phyloP scores from a whole-genome alignment of 2,888 invertebrate species.

The Prosapia bicincta region DNA sequence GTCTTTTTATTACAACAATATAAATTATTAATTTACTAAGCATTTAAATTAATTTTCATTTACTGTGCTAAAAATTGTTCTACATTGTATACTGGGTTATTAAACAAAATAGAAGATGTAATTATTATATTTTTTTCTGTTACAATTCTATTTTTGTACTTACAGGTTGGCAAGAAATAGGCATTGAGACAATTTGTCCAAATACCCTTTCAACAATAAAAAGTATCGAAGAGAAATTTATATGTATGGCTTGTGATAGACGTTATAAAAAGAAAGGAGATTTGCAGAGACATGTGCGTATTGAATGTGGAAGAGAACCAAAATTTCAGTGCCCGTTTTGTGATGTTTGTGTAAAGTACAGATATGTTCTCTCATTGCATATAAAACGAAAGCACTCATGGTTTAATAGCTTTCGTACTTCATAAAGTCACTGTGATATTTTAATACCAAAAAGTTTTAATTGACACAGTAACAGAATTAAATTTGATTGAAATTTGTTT shows the following conservation, averaged over 20 bases:
- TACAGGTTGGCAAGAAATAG: neutral
- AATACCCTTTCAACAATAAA: neutral
- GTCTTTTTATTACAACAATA: no score
- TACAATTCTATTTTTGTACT: no score
- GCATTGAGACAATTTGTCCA: neutral
- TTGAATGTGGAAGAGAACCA: neutral
- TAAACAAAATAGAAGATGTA: no score
- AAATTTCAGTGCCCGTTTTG: slow-evolving; percentile 47
- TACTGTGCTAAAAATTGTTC: no score
- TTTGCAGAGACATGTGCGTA: slow-evolving; percentile 12
- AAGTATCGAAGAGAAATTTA: neutral
- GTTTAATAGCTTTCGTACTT: neutral
- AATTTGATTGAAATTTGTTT: no score
- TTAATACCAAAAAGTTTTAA: no score
- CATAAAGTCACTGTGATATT: neutral
- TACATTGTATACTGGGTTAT: no score
- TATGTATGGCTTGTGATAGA: slow-evolving; percentile 23
- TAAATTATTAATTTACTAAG: no score
- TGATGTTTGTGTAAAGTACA: slow-evolving; percentile 23
- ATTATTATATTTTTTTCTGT: no score
- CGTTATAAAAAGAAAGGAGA: slow-evolving; percentile 25
- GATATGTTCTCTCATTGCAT: neutral
- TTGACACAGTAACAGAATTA: no score
- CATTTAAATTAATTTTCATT: no score
- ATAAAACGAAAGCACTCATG: neutral